Conservation (phyloP, 2,888 invertebrate genomes). For the Octodonta nipae region DNA sequence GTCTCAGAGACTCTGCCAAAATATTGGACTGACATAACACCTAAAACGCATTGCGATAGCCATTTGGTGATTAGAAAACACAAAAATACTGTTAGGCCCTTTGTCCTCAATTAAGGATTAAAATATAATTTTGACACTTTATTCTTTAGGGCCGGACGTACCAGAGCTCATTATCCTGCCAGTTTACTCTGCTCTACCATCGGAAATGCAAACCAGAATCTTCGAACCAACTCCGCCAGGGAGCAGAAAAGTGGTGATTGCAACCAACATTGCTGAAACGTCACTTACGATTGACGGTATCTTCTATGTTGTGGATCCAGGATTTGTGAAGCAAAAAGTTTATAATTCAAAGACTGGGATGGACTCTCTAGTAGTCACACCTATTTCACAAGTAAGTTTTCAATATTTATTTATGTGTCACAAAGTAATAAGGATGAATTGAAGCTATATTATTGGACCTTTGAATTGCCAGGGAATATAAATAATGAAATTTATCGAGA, state of each 20-base stretch:
- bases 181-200: conserved; percentile 92
- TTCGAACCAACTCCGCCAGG: conserved; percentile 98
- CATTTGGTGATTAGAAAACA: too few relatives aligned
- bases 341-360: conserved; percentile 96
- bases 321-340: conserved; percentile 98
- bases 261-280: conserved; percentile 98
- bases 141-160: conserved; percentile 77
- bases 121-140: too few relatives aligned
- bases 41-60: too few relatives aligned
- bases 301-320: conserved; percentile 98
- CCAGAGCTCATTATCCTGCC: conserved; percentile 95
- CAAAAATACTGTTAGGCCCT: too few relatives aligned
- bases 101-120: too few relatives aligned
- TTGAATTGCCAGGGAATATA: too few relatives aligned
- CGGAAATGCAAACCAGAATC: conserved; percentile 98
- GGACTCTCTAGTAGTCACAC: conserved; percentile 97
- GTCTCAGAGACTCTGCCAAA: too few relatives aligned
- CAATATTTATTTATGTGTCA: too few relatives aligned
- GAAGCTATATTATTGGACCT: too few relatives aligned
- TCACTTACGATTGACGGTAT: conserved; percentile 98
- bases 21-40: too few relatives aligned
- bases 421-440: too few relatives aligned
- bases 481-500: too few relatives aligned
- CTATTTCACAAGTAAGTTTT: conserved; percentile 91
- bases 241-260: conserved; percentile 92